Evolutionary conservation across 2,113 vertebrate genomes (phyloP), one percentile per base, ranked within the genome.

Genomic region (Sorex fumeus): DNA sequence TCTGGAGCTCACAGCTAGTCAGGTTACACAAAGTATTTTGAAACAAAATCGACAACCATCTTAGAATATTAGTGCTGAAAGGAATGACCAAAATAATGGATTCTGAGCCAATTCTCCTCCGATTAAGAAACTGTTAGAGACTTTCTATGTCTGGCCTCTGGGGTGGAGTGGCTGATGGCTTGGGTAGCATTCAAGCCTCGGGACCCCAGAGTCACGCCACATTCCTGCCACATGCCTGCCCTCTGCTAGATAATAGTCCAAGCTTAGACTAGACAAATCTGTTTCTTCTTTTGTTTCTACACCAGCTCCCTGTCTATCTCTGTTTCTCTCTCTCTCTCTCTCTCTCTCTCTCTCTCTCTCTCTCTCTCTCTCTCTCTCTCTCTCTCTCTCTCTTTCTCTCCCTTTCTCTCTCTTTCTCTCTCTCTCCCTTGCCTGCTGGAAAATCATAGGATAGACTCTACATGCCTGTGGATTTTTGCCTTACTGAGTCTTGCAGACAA

Each of bases 21-120:
- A 84, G 28, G 40, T 50, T 16, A 60, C 36, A 66, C 23, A 81
- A 84, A 83, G 53, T 83, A 92, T 70, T 62, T 53, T 30, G 36
- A 75, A 53, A 21, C 16, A 72, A 79, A 6, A 34, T 1, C 32
- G 45, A 30, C 5, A 36, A 0, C 16, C 10, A 30, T 60, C 32
- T 85, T 67, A 60, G 25, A 71, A 18, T 28, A 28, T 23, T 4
- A 27, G n/a, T 11, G 11, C 50, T 72, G 4, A 34, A 40, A 27
- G 16, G 50, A 11, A 53, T 23, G 4, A 15, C 18, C 43, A 27
- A 69, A 12, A 57, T 11, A 66, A 62, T 2, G 3, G 6, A 30
- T 9, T 62, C 6, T 15, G 70, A 60, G 19, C 8, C 27, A n/a
- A 8, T 27, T 79, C 45, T 75, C 16, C 18, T 16, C 3, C 66